phyloP scores from a whole-genome alignment of 2,888 invertebrate genomes.

The Pristionchus mayeri region DNA sequence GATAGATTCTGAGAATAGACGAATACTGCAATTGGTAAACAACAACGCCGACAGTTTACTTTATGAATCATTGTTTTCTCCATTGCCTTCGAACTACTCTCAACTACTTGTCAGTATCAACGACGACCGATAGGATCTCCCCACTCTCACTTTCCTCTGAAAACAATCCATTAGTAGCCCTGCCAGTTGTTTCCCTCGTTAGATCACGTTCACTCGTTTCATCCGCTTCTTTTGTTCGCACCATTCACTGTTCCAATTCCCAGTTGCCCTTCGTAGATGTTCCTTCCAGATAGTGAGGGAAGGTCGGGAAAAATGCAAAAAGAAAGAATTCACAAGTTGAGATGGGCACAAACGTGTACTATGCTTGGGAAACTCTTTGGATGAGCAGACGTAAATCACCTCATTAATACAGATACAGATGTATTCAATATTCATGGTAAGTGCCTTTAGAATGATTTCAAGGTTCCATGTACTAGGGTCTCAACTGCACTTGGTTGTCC shows the following conservation, averaged over 20 bases:
- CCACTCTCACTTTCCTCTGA: conserved; percentile 18
- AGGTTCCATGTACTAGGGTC: too few species aligned
- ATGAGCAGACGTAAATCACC: too few species aligned
- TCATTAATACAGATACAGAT: too few species aligned
- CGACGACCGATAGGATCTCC: not conserved
- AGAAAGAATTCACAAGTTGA: not conserved
- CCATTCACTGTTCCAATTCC: not conserved
- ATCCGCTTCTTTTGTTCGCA: not conserved
- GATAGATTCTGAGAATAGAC: too few species aligned
- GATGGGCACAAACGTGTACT: too few species aligned
- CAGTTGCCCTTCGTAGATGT: not conserved
- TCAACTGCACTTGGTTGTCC: too few species aligned
- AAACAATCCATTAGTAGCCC: not conserved
- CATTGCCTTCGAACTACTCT: too few species aligned
- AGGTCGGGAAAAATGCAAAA: not conserved
- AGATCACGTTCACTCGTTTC: not conserved
- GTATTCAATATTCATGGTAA: too few species aligned
- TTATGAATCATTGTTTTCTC: conserved; percentile 14
- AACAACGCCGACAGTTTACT: not conserved
- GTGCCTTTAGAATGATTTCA: too few species aligned
- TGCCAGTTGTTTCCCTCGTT: not conserved
- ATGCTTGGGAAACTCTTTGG: too few species aligned
- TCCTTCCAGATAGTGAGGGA: not conserved
- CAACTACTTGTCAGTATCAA: not conserved
- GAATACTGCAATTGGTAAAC: too few species aligned